Percentiles rank a stretch among this genome's conserved stretches.
Evolutionary conservation across 2,113 vertebrate genomes (phyloP).

Genomic region (Siniperca chuatsi): DNA sequence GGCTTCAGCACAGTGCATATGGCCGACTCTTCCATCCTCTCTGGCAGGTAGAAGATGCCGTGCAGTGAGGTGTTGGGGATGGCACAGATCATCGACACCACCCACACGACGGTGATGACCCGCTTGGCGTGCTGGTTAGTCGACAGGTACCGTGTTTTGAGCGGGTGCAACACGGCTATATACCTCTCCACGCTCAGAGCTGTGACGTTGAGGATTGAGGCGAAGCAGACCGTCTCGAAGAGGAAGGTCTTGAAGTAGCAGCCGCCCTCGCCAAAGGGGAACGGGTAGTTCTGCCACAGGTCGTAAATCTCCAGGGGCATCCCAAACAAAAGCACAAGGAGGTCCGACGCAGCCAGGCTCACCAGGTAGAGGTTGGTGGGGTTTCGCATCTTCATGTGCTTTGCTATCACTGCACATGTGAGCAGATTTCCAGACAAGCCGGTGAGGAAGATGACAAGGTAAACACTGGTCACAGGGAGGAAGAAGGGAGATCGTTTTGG

Average conservation of each 20-base stretch:
- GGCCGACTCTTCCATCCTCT: conserved; percentile 81
- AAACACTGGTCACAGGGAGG: conserved; percentile 78
- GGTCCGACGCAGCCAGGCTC: conserved; percentile 84
- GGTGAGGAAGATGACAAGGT: conserved; percentile 84
- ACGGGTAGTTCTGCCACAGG: conserved; percentile 87
- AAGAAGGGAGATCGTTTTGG: conserved; percentile 84
- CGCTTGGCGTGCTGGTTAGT: conserved; percentile 84
- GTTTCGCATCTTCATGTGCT: conserved; percentile 85
- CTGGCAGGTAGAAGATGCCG: conserved; percentile 83
- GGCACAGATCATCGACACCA: conserved; percentile 80
- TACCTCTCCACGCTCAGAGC: conserved; percentile 85
- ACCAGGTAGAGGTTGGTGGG: conserved; percentile 87
- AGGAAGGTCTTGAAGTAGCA: conserved; percentile 87
- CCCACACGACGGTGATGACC: conserved; percentile 81
- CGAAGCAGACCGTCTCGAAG: conserved; percentile 87
- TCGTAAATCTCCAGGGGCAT: conserved; percentile 88
- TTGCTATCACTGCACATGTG: conserved; percentile 84
- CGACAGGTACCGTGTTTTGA: conserved; percentile 83
- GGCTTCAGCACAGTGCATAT: conserved; percentile 85
- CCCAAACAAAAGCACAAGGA: conserved; percentile 83
- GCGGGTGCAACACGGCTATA: conserved; percentile 85
- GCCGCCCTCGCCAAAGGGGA: conserved; percentile 83
- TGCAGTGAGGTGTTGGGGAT: conserved; percentile 85
- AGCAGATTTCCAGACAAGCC: conserved; percentile 85
- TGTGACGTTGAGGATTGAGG: conserved; percentile 86